phyloP scores from a whole-genome alignment of 2,113 vertebrate genomes.

The Patagioenas fasciata region DNA sequence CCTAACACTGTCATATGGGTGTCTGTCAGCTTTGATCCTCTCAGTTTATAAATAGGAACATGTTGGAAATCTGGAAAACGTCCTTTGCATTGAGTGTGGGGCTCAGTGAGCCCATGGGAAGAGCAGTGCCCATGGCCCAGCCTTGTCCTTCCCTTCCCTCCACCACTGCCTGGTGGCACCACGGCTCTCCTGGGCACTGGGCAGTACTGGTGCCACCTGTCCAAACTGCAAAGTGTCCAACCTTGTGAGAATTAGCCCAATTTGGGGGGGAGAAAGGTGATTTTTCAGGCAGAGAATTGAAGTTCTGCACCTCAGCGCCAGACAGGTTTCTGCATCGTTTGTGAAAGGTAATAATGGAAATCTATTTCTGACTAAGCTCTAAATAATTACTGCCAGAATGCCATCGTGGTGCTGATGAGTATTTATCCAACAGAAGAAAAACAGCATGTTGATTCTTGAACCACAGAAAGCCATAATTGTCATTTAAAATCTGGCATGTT shows the following conservation, averaged over 20 bases:
- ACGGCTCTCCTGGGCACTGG: accelerated
- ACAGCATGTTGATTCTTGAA: slow-evolving; percentile 29
- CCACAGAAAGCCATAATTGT: slow-evolving; percentile 45
- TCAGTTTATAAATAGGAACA: accelerated
- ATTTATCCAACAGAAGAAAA: slow-evolving; percentile 63
- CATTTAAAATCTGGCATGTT: slow-evolving; percentile 56
- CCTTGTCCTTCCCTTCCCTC: not conserved
- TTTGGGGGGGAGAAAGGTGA: accelerated
- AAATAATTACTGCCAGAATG: slow-evolving; percentile 44
- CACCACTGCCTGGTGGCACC: not conserved
- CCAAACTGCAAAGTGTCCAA: not conserved
- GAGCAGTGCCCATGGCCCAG: not conserved
- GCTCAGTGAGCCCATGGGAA: not conserved
- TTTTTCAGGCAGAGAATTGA: not conserved
- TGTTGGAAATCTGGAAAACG: not conserved
- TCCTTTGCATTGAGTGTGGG: not conserved
- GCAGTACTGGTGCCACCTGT: not conserved
- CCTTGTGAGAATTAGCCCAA: not conserved
- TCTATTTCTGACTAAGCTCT: not conserved
- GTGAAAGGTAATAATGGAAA: not conserved
- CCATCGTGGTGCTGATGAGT: slow-evolving; percentile 14
- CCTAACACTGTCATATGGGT: not conserved
- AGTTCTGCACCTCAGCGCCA: not conserved
- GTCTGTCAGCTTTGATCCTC: not conserved
- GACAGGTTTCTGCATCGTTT: slow-evolving; percentile 1